Conservation (phyloP, 2,113 vertebrate genomes). For the Varanus komodoensis region DNA sequence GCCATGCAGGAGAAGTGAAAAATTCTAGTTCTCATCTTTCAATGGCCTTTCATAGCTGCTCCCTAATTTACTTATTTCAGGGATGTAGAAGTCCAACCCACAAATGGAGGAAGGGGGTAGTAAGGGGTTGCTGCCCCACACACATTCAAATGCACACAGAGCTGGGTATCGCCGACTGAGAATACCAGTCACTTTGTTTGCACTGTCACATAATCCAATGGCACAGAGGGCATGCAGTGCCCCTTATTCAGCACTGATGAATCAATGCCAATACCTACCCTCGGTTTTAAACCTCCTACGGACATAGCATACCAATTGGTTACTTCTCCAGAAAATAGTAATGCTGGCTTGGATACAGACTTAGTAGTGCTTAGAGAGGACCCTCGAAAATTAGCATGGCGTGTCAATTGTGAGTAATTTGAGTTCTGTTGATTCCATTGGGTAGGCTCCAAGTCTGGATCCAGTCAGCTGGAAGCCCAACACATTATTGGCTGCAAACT, state of each 20-base stretch:
- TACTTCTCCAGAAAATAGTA: slow-evolving; percentile 26
- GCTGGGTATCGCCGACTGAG: slow-evolving; percentile 4
- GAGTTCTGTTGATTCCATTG: not conserved
- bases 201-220: not conserved
- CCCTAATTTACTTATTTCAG: not conserved
- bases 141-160: not conserved
- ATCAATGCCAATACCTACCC: not conserved
- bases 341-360: not conserved
- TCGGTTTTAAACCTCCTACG: not conserved
- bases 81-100: not conserved
- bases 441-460: not conserved
- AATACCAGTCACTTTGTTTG: not conserved
- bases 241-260: not conserved
- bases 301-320: not conserved
- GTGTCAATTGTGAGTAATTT: not conserved
- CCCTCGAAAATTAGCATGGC: no score
- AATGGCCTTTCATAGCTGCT: fast-evolving
- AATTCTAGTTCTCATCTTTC: not conserved
- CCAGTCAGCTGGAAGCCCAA: not conserved
- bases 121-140: not conserved
- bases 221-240: not conserved
- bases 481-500: not conserved
- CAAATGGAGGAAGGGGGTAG: no score
- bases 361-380: not conserved
- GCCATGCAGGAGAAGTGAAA: not conserved